Evolutionary conservation across 2,888 invertebrate species (phyloP).

Genomic region (Bombylius major): DNA sequence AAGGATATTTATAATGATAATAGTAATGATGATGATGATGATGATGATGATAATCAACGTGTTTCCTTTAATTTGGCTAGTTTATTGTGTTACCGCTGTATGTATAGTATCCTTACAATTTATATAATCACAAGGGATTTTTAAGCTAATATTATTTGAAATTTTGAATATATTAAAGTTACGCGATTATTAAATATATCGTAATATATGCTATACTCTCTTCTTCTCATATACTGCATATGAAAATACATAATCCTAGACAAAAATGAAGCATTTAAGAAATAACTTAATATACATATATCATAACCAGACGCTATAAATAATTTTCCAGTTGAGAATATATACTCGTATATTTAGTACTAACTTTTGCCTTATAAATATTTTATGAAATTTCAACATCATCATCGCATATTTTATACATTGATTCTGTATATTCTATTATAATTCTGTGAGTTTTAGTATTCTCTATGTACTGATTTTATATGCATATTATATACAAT

Average conservation of each 20-base stretch:
- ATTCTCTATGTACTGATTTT: no score
- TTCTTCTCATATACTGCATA: background rate
- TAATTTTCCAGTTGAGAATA: background rate
- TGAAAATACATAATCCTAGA: background rate
- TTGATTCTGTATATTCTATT: no score
- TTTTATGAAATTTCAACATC: conserved; percentile 5
- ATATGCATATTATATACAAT: background rate
- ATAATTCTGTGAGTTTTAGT: no score
- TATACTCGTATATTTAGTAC: background rate
- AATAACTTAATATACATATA: background rate
- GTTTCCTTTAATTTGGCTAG: background rate
- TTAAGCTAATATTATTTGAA: background rate
- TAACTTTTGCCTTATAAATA: conserved; percentile 3
- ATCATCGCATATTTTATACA: no score
- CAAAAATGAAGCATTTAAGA: background rate
- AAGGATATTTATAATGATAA: no score
- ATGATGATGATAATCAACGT: background rate
- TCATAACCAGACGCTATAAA: background rate
- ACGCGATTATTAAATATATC: no score
- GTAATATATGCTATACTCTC: background rate
- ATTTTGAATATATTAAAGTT: background rate
- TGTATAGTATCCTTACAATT: no score
- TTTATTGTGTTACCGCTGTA: no score
- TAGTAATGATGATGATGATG: background rate
- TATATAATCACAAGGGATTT: background rate